Evolutionary conservation across 2,888 invertebrate species (phyloP).

Genomic region (Seira sanloemensis): DNA sequence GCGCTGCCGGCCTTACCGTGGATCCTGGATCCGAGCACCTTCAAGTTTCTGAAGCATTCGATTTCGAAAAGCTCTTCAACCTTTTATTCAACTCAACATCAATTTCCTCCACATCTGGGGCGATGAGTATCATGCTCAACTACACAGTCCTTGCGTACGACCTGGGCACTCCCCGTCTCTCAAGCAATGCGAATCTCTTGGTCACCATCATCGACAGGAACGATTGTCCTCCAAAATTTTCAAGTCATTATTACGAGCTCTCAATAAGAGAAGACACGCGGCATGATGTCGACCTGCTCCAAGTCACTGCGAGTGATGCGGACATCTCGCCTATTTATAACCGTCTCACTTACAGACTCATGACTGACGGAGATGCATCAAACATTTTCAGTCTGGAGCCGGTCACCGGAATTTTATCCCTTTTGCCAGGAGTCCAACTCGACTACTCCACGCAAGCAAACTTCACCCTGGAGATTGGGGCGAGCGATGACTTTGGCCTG

Average conservation of each 20-base stretch:
- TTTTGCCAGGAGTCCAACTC: background rate
- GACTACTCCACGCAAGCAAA: background rate
- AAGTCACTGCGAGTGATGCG: background rate
- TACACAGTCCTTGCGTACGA: conserved; percentile 11
- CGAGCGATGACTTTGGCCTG: background rate
- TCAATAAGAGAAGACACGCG: background rate
- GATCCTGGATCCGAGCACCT: background rate
- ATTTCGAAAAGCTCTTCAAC: conserved; percentile 20
- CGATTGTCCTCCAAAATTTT: conserved; percentile 31
- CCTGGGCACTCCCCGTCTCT: background rate
- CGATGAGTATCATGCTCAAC: background rate
- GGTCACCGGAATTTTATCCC: background rate
- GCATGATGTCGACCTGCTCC: background rate
- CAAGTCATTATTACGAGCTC: background rate
- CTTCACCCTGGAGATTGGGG: background rate
- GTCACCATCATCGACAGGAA: conserved; percentile 13
- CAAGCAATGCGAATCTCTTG: background rate
- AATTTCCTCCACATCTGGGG: background rate
- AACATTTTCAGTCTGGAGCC: background rate
- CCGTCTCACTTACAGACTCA: background rate
- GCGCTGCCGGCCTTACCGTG: background rate
- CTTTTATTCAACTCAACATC: background rate
- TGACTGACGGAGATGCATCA: background rate
- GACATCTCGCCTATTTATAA: conserved; percentile 10
- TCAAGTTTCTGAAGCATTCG: background rate